These are phyloP conservation scores for Takifugu rubripes DNA, from an alignment of 2,797 vertebrate species.

Conservation along the genomic window DNA sequence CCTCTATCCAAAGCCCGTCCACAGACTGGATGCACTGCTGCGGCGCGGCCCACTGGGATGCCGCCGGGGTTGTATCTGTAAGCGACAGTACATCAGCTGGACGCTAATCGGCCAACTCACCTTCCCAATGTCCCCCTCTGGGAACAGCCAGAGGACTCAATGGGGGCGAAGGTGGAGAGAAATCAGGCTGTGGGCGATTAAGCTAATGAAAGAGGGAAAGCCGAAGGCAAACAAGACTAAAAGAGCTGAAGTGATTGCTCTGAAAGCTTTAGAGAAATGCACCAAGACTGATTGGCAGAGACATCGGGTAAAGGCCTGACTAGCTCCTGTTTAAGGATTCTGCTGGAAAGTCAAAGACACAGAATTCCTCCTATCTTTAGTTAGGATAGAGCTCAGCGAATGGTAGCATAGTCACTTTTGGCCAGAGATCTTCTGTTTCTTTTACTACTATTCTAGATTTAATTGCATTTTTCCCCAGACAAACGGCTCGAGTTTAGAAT, in stretches of 20 bases:
- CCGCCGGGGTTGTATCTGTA: conserved; percentile 52
- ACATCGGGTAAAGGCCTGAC: conserved; percentile 52
- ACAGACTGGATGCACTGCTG: conserved; percentile 25
- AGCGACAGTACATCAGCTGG: conserved; percentile 68
- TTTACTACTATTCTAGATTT: too few species aligned
- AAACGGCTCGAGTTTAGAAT: too few species aligned
- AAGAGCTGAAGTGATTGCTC: conserved; percentile 52
- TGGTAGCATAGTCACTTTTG: too few species aligned
- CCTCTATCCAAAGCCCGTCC: conserved; percentile 13
- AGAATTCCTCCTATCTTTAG: conserved; percentile 21
- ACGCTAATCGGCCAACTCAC: conserved; percentile 71
- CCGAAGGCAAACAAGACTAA: conserved; percentile 63
- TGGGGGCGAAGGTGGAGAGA: conserved; percentile 44
- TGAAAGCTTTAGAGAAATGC: conserved; percentile 43
- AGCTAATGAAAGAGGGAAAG: conserved; percentile 71
- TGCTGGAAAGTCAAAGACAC: conserved; percentile 56
- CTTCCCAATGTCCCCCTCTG: conserved; percentile 59
- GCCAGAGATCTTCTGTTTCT: too few species aligned
- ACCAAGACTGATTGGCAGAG: conserved; percentile 55
- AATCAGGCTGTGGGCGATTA: conserved; percentile 70
- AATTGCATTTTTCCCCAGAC: too few species aligned
- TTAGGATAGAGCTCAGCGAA: too few species aligned
- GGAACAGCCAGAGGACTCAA: conserved; percentile 58
- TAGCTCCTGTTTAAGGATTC: conserved; percentile 54
- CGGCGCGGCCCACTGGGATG: conserved; percentile 28